Evolutionary conservation across 2,797 vertebrate genomes (phyloP).

Genomic region (Numenius phaeopus): DNA sequence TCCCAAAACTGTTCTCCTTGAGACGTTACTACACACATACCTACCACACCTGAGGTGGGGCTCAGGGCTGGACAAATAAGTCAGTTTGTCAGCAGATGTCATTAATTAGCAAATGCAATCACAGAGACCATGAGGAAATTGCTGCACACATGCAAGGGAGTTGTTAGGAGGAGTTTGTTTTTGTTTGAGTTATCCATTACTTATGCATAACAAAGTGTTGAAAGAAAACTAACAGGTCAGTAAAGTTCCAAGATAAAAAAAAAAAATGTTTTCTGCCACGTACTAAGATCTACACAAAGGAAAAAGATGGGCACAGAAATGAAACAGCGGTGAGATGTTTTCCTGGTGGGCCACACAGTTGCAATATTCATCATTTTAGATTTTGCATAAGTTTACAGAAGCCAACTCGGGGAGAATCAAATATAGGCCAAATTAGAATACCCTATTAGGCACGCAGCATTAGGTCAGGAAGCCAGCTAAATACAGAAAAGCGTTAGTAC

Average conservation of each 20-base stretch:
- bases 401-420: neutral
- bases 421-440: fast-evolving
- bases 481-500: neutral
- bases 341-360: neutral
- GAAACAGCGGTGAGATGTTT: neutral
- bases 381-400: neutral
- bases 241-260: neutral
- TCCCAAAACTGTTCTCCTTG: neutral
- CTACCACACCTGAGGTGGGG: neutral
- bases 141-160: neutral
- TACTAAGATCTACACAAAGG: neutral
- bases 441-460: neutral
- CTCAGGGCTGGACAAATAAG: neutral
- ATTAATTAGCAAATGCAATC: neutral
- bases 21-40: neutral
- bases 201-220: neutral
- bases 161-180: neutral
- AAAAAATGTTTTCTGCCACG: neutral
- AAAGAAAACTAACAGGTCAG: neutral
- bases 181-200: neutral
- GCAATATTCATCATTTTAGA: neutral
- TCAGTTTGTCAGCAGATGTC: neutral
- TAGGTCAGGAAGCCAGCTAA: neutral
- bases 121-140: neutral
- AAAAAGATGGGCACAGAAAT: neutral